Conservation (phyloP, 2,113 vertebrate species). For the Salvelinus alpinus region DNA sequence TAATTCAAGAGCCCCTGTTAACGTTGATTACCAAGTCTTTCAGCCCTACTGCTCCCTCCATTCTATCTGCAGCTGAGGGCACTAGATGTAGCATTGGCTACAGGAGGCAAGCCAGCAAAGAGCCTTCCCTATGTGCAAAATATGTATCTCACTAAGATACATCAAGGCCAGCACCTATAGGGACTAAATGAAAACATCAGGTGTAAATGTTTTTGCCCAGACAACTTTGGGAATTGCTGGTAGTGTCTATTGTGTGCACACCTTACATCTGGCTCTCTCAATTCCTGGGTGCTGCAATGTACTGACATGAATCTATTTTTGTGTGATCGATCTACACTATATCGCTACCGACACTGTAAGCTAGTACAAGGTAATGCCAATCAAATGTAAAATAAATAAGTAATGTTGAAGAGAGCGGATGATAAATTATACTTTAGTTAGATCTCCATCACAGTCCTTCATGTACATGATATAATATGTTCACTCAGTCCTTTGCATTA, state of each 20-base stretch:
- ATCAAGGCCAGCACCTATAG: neutral
- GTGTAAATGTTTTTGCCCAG: neutral
- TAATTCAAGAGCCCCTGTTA: slow-evolving; percentile 42
- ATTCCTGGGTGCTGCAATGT: neutral
- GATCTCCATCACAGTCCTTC: no score
- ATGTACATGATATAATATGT: no score
- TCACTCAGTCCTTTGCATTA: no score
- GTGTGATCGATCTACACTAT: neutral
- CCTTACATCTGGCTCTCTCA: neutral
- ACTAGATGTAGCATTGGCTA: neutral
- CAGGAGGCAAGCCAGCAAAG: neutral
- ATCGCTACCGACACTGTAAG: no score
- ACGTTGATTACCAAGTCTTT: slow-evolving; percentile 16
- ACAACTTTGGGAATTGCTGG: neutral
- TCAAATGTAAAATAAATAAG: no score
- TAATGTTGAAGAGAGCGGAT: no score
- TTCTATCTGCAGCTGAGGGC: neutral
- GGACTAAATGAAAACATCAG: neutral
- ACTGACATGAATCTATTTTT: neutral
- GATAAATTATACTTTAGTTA: no score
- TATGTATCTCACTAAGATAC: neutral
- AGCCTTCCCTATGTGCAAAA: neutral
- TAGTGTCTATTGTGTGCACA: neutral
- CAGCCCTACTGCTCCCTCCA: slow-evolving; percentile 9
- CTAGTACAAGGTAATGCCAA: no score